Percentiles rank a stretch among this genome's conserved stretches.
These are phyloP conservation scores for Folsomia candida DNA, from an alignment of 2,888 invertebrate species.

Conservation along the genomic window DNA sequence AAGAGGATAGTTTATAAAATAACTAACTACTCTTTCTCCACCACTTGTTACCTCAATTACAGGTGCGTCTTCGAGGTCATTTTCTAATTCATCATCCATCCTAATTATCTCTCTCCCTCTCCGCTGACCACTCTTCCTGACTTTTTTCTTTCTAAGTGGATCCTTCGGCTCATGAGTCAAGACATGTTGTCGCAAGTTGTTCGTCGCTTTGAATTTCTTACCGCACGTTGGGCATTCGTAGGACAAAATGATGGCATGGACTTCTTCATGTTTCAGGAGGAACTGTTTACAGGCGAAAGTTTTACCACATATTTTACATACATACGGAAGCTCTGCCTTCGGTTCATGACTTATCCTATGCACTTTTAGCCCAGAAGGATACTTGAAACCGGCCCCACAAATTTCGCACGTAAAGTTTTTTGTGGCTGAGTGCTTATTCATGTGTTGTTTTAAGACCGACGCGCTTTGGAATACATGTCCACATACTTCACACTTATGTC, in stretches of 20 bases:
- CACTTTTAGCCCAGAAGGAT: conserved; percentile 3
- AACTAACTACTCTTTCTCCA: too few species aligned
- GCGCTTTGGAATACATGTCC: background rate
- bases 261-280: conserved; percentile 25
- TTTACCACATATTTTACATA: conserved; percentile 18
- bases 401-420: conserved; percentile 15
- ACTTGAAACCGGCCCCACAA: conserved; percentile 17
- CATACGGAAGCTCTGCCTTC: background rate
- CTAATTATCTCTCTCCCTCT: too few species aligned
- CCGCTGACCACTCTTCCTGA: background rate
- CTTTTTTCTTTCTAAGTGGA: background rate
- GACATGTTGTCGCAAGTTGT: conserved; percentile 27
- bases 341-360: background rate
- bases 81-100: too few species aligned
- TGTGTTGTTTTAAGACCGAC: background rate
- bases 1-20: too few species aligned
- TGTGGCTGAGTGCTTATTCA: conserved; percentile 1
- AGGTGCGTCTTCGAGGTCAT: too few species aligned
- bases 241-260: conserved; percentile 17
- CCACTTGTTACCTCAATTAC: too few species aligned
- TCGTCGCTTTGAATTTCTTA: conserved; percentile 14
- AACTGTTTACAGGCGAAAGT: background rate
- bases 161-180: conserved; percentile 20
- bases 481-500: background rate
- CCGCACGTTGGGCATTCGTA: conserved; percentile 22